Base-by-base conservation (phyloP, 2,113 vertebrate species). In the Pogona vitticeps region DNA sequence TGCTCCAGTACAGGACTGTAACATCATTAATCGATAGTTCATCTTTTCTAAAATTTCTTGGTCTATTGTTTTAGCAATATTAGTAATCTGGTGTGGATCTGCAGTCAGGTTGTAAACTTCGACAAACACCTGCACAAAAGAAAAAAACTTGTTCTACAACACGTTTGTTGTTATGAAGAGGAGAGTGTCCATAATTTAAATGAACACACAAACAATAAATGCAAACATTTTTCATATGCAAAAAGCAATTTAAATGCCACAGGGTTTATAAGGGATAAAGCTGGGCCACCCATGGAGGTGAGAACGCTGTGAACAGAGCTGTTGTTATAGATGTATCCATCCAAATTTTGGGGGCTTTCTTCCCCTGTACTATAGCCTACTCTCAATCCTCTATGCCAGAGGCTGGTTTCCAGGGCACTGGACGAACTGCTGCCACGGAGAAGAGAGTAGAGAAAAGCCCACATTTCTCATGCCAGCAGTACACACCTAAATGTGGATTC, bases 11-110 rank as follows among this genome's bases (percentile, higher is more conserved):
- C 99, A 99, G 79, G 98, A 99, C 96, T 99, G 98, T 80, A 99
- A 92, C 97, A 99, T 98, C 98, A 99, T 99, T n/a, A 99, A 92
- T 15, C 99, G 96, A 72, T 99, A 98, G 93, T 99, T 99, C 99
- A 99, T 99, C 96, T 98, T 98, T 78, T 98, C 98, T 91, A 99
- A 94, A n/a, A 99, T 96, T 91, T 99, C 98, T 81, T 98, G 98
- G 89, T 99, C 98, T 72, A 99, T 98, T 71, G 95, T 98, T 94
- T 98, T 99, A 78, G 98, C 98, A 65, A 99, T 99, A 93, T 99
- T 99, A 18, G 92, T 98, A 85, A 99, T 96, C 93, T 99, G 98
- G 93, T 97, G 97, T 9, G 98, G 98, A 91, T 99, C 99, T 58
- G 98, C 97, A 0, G 98, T 99, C 91, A 99, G 91, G 79, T 99